A percentile compares a stretch with the other conserved stretches of the same genome.
Conservation (phyloP, 2,888 invertebrate genomes). For the Tanypteryx hageni region DNA sequence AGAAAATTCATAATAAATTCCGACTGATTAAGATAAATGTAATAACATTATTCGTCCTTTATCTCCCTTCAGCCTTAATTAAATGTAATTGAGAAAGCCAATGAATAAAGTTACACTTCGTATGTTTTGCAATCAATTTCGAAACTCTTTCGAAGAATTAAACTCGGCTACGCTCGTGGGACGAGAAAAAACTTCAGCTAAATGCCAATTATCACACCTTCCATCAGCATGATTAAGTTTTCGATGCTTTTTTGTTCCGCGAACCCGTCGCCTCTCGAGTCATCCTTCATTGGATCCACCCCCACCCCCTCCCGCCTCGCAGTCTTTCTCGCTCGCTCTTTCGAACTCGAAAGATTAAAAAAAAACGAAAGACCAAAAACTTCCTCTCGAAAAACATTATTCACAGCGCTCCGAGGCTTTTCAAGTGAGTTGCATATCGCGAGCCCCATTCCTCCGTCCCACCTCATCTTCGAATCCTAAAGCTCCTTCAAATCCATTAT, state of each 20-base stretch:
- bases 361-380: neutral
- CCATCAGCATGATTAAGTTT: slow-evolving; percentile 18
- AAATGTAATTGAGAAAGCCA: neutral
- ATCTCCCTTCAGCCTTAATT: neutral
- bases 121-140: neutral
- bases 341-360: neutral
- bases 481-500: slow-evolving; percentile 27
- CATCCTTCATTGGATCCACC: neutral
- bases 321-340: neutral
- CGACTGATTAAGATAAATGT: neutral
- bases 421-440: slow-evolving; percentile 32
- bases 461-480: neutral
- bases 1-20: neutral
- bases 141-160: neutral
- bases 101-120: neutral
- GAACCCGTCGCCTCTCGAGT: neutral
- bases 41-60: neutral
- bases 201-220: slow-evolving; percentile 18
- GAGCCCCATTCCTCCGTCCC: neutral
- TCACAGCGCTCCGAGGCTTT: slow-evolving; percentile 19
- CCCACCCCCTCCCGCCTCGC: neutral
- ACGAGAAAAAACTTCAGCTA: neutral
- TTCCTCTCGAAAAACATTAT: slow-evolving; percentile 28
- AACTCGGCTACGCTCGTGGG: neutral
- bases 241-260: neutral